Percentiles rank a stretch among this genome's conserved stretches.
Conservation (phyloP, 2,797 vertebrate genomes). For the Sebastes dallii region DNA sequence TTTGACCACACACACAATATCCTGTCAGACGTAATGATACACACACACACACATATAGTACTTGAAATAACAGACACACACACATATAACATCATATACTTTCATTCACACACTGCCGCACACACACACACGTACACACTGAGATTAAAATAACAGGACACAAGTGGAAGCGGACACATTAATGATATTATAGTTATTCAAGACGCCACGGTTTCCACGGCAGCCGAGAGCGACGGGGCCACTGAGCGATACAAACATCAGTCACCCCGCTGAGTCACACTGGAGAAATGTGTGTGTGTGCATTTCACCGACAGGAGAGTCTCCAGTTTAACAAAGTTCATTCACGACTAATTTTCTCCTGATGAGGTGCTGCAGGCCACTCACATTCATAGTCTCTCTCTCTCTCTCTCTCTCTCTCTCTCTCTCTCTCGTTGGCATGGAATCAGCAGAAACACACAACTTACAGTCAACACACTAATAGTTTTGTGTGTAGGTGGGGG, state of each 20-base stretch:
- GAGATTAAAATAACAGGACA: constrained; percentile 74
- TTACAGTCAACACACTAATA: constrained; percentile 60
- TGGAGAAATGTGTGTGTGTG: constrained; percentile 43
- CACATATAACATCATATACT: constrained; percentile 2
- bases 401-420: constrained; percentile 3
- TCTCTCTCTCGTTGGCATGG: constrained; percentile 57
- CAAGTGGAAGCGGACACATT: constrained; percentile 78
- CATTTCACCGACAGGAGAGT: constrained; percentile 13
- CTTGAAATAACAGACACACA: constrained; percentile 26
- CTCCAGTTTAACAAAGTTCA: constrained; percentile 49
- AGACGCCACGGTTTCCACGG: constrained; percentile 69
- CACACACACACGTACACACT: constrained; percentile 13
- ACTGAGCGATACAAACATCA: constrained; percentile 73
- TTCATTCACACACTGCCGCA: constrained; percentile 5
- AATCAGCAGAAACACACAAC: constrained; percentile 60
- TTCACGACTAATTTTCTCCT: constrained; percentile 41
- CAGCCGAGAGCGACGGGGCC: constrained; percentile 55
- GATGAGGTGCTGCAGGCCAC: constrained; percentile 50
- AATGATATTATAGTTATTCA: constrained; percentile 76
- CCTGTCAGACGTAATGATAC: constrained; percentile 42
- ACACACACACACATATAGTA: neutral
- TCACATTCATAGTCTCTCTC: constrained; percentile 23
- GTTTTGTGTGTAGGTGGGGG: constrained; percentile 50
- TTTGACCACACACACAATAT: constrained; percentile 36
- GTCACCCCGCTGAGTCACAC: constrained; percentile 74